Conservation (phyloP, 2,888 invertebrate genomes). For the Chymomyza amoena region DNA sequence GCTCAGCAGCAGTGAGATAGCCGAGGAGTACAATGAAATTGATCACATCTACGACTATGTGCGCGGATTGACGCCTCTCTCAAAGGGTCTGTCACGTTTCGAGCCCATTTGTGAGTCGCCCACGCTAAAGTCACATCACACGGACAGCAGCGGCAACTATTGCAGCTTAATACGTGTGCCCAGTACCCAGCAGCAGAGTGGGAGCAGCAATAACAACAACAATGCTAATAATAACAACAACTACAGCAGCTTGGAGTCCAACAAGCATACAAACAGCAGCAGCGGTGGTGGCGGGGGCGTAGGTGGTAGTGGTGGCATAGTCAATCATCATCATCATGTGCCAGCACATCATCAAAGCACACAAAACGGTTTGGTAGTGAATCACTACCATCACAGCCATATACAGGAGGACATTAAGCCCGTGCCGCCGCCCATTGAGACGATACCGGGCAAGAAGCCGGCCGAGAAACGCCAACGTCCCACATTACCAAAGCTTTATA, state of each 20-base stretch:
- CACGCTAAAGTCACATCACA: slow-evolving; percentile 78
- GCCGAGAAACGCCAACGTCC: slow-evolving; percentile 88
- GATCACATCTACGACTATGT: slow-evolving; percentile 98
- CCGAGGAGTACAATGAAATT: slow-evolving; percentile 95
- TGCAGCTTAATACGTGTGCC: slow-evolving; percentile 78
- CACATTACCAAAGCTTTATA: slow-evolving; percentile 87
- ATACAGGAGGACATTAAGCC: slow-evolving; percentile 85
- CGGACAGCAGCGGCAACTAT: slow-evolving; percentile 78
- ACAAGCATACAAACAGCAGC: slow-evolving; percentile 76
- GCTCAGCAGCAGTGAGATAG: slow-evolving; percentile 81
- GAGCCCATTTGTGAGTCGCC: slow-evolving; percentile 80
- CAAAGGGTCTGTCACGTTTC: slow-evolving; percentile 83
- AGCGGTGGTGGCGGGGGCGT: slow-evolving; percentile 77
- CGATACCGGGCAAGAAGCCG: slow-evolving; percentile 91
- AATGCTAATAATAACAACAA: slow-evolving; percentile 72
- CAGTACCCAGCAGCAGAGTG: slow-evolving; percentile 47
- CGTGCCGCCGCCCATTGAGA: slow-evolving; percentile 94
- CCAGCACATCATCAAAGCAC: slow-evolving; percentile 33
- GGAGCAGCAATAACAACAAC: slow-evolving; percentile 51
- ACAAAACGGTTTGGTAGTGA: slow-evolving; percentile 54
- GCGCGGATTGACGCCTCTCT: slow-evolving; percentile 93
- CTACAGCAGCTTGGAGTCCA: slow-evolving; percentile 77
- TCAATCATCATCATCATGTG: slow-evolving; percentile 43
- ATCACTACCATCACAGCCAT: slow-evolving; percentile 80
- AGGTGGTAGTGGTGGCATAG: neutral